These are phyloP conservation scores for Etheostoma cragini DNA, from an alignment of 2,113 vertebrate genomes.

Conservation along the genomic window DNA sequence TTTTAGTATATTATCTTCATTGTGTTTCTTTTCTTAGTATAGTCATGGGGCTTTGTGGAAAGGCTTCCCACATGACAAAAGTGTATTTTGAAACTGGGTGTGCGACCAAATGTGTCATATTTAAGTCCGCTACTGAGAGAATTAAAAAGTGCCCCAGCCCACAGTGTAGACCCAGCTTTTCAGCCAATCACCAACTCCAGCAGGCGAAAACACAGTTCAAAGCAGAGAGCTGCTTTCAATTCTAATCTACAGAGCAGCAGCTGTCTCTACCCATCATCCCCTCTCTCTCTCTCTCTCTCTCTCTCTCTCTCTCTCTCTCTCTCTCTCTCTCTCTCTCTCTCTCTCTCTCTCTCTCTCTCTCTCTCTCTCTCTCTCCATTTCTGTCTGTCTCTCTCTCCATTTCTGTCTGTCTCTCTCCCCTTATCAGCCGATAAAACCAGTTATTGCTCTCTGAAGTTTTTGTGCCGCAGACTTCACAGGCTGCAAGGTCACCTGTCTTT, in stretches of 20 bases:
- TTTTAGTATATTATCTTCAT: not conserved
- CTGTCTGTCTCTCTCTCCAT: not conserved
- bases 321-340: not conserved
- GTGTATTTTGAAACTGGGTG: conserved; percentile 10
- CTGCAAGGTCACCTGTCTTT: conserved; percentile 72
- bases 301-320: not conserved
- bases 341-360: not conserved
- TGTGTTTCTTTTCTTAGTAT: not conserved
- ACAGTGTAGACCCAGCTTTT: conserved; percentile 27
- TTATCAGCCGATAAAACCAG: conserved; percentile 67
- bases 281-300: not conserved
- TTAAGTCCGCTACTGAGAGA: conserved; percentile 15
- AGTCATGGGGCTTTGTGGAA: not conserved
- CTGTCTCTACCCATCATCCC: conserved; percentile 60
- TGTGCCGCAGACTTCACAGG: conserved; percentile 61
- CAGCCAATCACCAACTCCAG: conserved; percentile 51
- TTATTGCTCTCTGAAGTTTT: conserved; percentile 67
- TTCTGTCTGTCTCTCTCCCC: conserved; percentile 11
- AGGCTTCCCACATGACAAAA: not conserved
- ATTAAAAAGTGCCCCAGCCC: conserved; percentile 34
- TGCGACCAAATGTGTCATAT: conserved; percentile 18
- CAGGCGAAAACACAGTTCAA: conserved; percentile 64
- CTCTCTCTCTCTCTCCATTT: not conserved
- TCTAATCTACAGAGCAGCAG: conserved; percentile 83
- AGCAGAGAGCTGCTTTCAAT: conserved; percentile 68